Evolutionary conservation across 92 coral and sea anemone genomes (phyloP).

Genomic region (Bergia puertoricense): DNA sequence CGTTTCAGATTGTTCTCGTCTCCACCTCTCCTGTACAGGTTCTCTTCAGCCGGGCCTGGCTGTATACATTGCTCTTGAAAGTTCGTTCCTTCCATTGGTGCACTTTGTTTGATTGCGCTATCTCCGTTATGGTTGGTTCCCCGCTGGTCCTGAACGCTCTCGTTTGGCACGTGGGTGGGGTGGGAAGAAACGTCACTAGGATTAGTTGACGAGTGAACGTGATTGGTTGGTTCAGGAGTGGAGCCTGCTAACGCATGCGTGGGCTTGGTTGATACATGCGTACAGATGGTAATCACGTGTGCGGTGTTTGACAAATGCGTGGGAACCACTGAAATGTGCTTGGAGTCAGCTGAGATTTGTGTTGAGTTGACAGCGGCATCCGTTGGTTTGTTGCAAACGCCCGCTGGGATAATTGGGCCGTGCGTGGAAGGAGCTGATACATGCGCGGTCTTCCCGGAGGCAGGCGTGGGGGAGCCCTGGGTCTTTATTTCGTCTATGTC

Average conservation of each 20-base stretch:
- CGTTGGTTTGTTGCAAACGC: not conserved
- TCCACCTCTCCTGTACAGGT: too few species aligned
- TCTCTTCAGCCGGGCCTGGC: not conserved
- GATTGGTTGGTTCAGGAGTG: not conserved
- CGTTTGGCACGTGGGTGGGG: not conserved
- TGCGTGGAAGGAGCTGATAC: not conserved
- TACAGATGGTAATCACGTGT: not conserved
- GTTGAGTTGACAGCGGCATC: not conserved
- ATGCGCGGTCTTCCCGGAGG: not conserved
- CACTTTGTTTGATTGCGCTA: not conserved
- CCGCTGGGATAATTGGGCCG: not conserved
- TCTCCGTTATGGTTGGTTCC: not conserved
- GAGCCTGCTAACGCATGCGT: not conserved
- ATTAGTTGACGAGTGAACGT: not conserved
- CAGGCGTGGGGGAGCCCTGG: not conserved
- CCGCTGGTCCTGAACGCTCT: not conserved
- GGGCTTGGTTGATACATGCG: not conserved
- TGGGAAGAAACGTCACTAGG: not conserved
- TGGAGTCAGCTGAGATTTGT: not conserved
- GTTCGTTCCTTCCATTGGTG: not conserved
- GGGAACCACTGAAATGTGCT: not conserved
- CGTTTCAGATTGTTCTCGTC: not conserved
- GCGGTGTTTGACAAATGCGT: not conserved
- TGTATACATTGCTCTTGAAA: not conserved
- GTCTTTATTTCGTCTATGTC: constrained; percentile 35